These are phyloP conservation scores for Odontomyia ornata DNA, from an alignment of 2,888 invertebrate species.

Conservation along the genomic window DNA sequence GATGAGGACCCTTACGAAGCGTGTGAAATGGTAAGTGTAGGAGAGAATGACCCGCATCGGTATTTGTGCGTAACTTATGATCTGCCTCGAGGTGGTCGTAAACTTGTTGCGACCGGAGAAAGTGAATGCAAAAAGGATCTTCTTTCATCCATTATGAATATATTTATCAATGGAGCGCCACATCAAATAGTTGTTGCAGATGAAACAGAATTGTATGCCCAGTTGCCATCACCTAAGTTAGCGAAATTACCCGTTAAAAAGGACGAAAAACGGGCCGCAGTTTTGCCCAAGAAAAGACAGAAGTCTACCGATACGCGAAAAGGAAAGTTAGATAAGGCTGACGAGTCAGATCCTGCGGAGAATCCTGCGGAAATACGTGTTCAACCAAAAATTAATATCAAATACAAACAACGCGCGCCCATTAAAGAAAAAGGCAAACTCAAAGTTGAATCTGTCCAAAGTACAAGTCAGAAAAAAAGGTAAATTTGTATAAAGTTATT, in stretches of 20 bases:
- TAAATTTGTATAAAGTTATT: not conserved
- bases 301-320: not conserved
- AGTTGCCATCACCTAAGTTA: not conserved
- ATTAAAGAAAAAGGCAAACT: not conserved
- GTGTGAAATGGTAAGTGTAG: slow-evolving; percentile 47
- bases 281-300: not conserved
- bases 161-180: slow-evolving; percentile 40
- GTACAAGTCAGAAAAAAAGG: not conserved
- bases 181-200: slow-evolving; percentile 38
- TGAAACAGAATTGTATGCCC: slow-evolving; percentile 44
- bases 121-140: not conserved
- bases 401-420: slow-evolving; percentile 14
- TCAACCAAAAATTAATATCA: slow-evolving; percentile 33
- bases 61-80: slow-evolving; percentile 8
- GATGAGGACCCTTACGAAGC: slow-evolving; percentile 52
- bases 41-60: slow-evolving; percentile 43
- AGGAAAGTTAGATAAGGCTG: not conserved
- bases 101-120: not conserved
- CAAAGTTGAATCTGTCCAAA: not conserved
- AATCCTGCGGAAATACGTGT: not conserved
- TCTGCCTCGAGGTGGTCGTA: not conserved
- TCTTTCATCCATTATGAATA: slow-evolving; percentile 40
- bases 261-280: not conserved
- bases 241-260: not conserved
- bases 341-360: not conserved